Base-by-base conservation (phyloP, 2,113 vertebrate species). In the Sceloporus undulatus region DNA sequence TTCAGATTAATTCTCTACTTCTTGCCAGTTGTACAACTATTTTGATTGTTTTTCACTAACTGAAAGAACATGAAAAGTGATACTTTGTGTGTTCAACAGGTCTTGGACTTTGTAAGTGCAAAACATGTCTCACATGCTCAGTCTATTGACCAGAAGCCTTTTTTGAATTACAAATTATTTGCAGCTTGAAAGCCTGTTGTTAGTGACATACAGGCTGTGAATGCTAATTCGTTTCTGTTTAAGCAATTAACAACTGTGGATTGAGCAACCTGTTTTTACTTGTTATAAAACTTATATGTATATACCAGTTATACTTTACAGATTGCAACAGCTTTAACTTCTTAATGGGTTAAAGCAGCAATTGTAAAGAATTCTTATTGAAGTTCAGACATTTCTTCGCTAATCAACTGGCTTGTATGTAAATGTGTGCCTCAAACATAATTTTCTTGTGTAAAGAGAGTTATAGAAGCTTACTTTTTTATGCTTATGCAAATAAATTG, bases 81-180 rank as follows among this genome's bases (percentile, higher is more conserved):
- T 92, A 94, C 80, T 76, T 91, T 90, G 87, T 73, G 86, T 92
- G 91, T 93, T 95, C 91, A 93, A 90, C 91, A 90, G 75, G 85
- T 94, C 87, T 85, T 94, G 85, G 82, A 91, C 84, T 93, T 91
- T 85, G 92, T 66, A 91, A 93, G 87, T 85, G 54, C 88, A 65
- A 82, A 92, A 70, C 87, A 89, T 94, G 84, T 91, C 94, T 93
- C 92, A 59, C 66, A 83, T 89, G 89, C 86, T 91, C n/a, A 71
- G 82, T 90, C 91, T 87, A 83, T 91, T 94, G 93, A 90, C 90
- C 56, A 91, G 92, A 93, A 88, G 92, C 90, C 93, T 77, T 91
- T 92, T 95, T 93, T 94, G 94, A 95, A 95, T 95, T 95, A 93
- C 94, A 95, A 95, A 95, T 95, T 92, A 89, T 95, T 93, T 95